A percentile compares a stretch with the other conserved stretches of the same genome.
Conservation (phyloP, 2,113 vertebrate genomes). For the Clarias gariepinus region DNA sequence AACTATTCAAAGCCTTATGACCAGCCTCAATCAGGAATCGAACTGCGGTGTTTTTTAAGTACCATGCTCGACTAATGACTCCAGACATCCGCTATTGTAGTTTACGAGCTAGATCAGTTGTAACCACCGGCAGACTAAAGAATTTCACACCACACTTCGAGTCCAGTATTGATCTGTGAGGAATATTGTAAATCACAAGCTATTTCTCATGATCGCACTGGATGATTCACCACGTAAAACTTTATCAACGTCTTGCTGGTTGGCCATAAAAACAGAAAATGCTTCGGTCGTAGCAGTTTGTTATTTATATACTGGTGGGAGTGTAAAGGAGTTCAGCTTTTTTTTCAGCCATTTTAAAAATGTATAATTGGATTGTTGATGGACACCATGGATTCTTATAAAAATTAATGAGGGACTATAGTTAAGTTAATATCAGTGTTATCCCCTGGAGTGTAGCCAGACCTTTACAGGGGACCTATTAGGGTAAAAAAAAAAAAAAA, state of each 20-base stretch:
- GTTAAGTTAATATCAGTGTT: background rate
- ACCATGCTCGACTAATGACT: background rate
- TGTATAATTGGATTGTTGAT: too few relatives aligned
- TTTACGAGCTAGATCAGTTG: background rate
- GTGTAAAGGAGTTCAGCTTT: background rate
- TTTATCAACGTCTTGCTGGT: background rate
- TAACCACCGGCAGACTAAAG: background rate
- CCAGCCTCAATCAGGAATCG: background rate
- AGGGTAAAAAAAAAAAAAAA: background rate
- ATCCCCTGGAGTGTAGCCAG: background rate
- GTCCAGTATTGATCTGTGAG: conserved; percentile 1
- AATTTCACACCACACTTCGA: background rate
- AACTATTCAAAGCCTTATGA: background rate
- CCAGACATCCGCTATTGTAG: background rate
- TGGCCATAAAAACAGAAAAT: background rate
- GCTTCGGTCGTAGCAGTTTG: background rate
- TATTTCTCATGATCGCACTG: background rate
- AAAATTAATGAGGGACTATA: background rate
- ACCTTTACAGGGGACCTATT: background rate
- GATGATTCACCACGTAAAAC: background rate
- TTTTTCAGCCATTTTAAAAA: too few relatives aligned
- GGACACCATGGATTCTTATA: background rate
- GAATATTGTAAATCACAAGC: background rate
- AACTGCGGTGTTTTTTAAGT: background rate
- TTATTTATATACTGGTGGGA: background rate